Base-by-base conservation (phyloP, 2,797 vertebrate genomes). In the Betta splendens region DNA sequence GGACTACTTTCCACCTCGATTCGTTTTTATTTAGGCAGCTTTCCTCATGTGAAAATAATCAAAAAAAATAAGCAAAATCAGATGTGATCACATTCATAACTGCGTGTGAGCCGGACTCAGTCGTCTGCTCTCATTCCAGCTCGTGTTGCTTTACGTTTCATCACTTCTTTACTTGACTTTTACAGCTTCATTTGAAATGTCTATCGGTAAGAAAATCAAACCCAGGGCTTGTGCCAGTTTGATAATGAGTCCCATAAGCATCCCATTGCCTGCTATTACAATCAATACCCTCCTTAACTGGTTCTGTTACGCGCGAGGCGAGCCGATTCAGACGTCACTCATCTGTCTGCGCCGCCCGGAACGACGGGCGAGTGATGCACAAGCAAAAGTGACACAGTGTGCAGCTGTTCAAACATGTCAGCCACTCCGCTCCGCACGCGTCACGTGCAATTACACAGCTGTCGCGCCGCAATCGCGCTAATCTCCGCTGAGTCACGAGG, bases 361-460 rank as follows among this genome's bases (percentile, higher is more conserved):
- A 9, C 10, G 28, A 51, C 31, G 7, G 20, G n/a, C n/a, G 25
- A 65, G 11, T 29, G 67, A 63, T 62, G 7, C 50, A 31, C 42
- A 32, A 51, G 16, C 18, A 52, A 64, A 76, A 39, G 51, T 69
- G 75, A 66, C 77, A 60, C 48, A 53, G 48, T 77, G 74, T 78
- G 77, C 83, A 85, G 83, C 84, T 81, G 87, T 73, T 83, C 64
- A 84, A 85, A 83, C 72, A 79, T 69, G 72, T 80, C 79, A 79
- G 62, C 64, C 44, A 45, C 60, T 68, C 72, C 69, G 69, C 69
- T 78, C 47, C 56, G 73, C 56, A 58, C n/a, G 69, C 74, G 76
- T 86, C 69, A 52, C 63, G 58, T 83, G 67, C 86, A 86, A 89
- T 87, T 87, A 85, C 81, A 78, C 83, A 87, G 81, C 83, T 87